Conservation (phyloP, 2,797 vertebrate genomes). For the Crotalus adamanteus region DNA sequence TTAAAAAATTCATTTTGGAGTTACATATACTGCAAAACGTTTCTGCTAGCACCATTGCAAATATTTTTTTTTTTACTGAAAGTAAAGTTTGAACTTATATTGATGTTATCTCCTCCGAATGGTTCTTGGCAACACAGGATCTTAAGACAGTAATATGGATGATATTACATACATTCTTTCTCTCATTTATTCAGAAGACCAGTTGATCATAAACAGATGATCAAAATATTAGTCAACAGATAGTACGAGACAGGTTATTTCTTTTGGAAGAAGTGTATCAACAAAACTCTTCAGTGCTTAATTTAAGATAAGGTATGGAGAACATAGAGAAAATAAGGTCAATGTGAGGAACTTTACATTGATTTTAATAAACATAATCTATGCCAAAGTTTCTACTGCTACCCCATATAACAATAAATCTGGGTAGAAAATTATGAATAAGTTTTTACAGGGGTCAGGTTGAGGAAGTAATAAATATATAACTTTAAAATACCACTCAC, state of each 20-base stretch:
- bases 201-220: not conserved
- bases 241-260: not conserved
- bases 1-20: not conserved
- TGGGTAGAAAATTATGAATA: not conserved
- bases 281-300: not conserved
- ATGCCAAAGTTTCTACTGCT: not conserved
- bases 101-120: not conserved
- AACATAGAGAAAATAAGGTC: not conserved
- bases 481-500: not conserved
- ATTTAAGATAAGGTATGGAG: not conserved
- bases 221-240: not conserved
- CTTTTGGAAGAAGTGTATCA: not conserved
- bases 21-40: not conserved
- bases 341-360: not conserved
- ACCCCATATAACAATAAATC: not conserved
- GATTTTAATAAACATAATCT: not conserved
- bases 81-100: not conserved
- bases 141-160: not conserved
- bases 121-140: not conserved
- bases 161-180: not conserved
- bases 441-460: not conserved
- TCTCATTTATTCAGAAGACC: not conserved
- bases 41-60: not conserved
- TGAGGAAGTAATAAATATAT: not conserved
- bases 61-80: not conserved